Conservation (phyloP, 2,113 vertebrate genomes). For the Otolemur garnettii region DNA sequence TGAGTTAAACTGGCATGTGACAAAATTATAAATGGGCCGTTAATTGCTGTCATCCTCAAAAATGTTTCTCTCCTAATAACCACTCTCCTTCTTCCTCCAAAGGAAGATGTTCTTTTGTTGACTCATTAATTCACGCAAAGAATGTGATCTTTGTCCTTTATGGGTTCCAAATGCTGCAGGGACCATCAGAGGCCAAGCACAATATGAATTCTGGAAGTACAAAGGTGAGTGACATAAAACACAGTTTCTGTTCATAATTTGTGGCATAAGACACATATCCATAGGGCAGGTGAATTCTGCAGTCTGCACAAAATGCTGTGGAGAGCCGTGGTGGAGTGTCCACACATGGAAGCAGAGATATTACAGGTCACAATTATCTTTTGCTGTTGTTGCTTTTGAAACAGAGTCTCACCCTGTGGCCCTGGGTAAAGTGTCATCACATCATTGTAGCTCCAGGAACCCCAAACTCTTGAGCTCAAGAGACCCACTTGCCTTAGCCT, state of each 20-base stretch:
- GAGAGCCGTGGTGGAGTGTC: not conserved
- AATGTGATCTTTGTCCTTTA: not conserved
- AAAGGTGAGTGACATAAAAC: not conserved
- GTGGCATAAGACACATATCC: not conserved
- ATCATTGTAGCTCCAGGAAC: too few species aligned
- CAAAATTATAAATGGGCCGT: not conserved
- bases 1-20: not conserved
- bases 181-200: rapidly evolving
- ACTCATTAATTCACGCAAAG: not conserved
- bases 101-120: not conserved
- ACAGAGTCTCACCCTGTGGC: too few species aligned
- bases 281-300: not conserved
- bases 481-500: too few species aligned
- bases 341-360: too few species aligned
- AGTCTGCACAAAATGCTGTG: not conserved
- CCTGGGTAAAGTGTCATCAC: too few species aligned
- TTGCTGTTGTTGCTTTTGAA: too few species aligned
- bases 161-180: not conserved
- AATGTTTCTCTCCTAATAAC: not conserved
- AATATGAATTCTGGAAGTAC: rapidly evolving
- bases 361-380: not conserved
- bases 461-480: too few species aligned
- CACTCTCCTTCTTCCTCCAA: not conserved
- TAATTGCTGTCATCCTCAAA: not conserved
- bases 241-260: not conserved